Evolutionary conservation across 2,888 invertebrate species (phyloP).

Genomic region (Sceliomorpha sp.): DNA sequence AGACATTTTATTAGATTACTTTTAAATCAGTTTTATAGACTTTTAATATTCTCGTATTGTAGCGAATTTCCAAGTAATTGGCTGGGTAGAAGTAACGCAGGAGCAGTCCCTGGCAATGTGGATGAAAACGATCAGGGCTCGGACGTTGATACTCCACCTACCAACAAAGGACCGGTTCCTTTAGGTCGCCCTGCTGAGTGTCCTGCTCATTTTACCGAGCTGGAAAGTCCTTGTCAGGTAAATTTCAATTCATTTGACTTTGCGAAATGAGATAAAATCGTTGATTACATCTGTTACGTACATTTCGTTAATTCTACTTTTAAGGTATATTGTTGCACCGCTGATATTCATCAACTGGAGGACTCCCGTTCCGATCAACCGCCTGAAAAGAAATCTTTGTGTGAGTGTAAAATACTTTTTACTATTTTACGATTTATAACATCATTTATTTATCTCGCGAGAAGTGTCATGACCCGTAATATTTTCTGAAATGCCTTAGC

Average conservation of each 20-base stretch:
- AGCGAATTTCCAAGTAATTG: slow-evolving; percentile 75
- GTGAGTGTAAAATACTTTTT: slow-evolving; percentile 60
- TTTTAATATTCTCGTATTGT: slow-evolving; percentile 8
- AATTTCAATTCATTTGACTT: too few species aligned
- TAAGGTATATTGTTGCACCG: slow-evolving; percentile 72
- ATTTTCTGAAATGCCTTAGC: slow-evolving; percentile 56
- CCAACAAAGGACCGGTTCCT: slow-evolving; percentile 65
- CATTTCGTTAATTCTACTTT: slow-evolving; percentile 7
- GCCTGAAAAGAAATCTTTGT: slow-evolving; percentile 73
- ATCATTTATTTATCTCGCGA: too few species aligned
- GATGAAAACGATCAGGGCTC: slow-evolving; percentile 74
- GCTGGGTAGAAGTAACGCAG: slow-evolving; percentile 71
- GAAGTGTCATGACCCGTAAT: slow-evolving; percentile 5
- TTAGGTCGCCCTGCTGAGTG: slow-evolving; percentile 73
- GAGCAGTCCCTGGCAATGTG: slow-evolving; percentile 72
- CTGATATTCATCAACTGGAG: slow-evolving; percentile 75
- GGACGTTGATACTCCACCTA: slow-evolving; percentile 68
- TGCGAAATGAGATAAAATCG: too few species aligned
- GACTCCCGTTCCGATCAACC: slow-evolving; percentile 72
- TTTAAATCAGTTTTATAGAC: too few species aligned
- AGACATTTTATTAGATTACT: too few species aligned
- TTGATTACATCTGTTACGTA: neutral
- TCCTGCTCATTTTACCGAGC: slow-evolving; percentile 69
- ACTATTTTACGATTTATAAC: slow-evolving; percentile 11
- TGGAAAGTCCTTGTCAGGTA: slow-evolving; percentile 73